Conservation (phyloP, 2,888 invertebrate genomes). For the Hemistola chrysoprasaria region DNA sequence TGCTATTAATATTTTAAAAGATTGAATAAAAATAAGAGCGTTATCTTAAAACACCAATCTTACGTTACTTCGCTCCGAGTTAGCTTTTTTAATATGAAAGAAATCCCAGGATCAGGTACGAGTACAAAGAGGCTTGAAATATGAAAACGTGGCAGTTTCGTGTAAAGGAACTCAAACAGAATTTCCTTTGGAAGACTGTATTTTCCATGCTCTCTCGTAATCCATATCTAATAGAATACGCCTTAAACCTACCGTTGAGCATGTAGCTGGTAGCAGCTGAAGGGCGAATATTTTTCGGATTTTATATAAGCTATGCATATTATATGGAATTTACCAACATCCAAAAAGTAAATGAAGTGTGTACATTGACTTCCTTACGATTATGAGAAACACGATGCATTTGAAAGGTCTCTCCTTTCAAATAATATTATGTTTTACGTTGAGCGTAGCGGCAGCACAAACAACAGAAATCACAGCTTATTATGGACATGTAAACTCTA, state of each 20-base stretch:
- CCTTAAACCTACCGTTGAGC: constrained; percentile 21
- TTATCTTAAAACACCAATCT: constrained; percentile 15
- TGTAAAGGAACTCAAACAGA: constrained; percentile 45
- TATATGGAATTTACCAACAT: too few species aligned
- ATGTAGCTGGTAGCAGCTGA: constrained; percentile 7
- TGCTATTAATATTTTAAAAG: constrained; percentile 20
- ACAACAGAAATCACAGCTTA: too few species aligned
- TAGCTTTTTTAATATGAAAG: constrained; percentile 31
- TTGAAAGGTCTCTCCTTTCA: too few species aligned
- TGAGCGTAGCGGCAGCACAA: too few species aligned
- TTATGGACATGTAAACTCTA: too few species aligned
- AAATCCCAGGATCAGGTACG: constrained; percentile 33
- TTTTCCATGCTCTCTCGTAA: constrained; percentile 50
- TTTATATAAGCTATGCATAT: not conserved
- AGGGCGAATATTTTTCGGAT: constrained; percentile 15
- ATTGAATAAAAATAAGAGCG: constrained; percentile 10
- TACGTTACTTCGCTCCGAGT: constrained; percentile 5
- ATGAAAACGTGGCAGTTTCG: constrained; percentile 37
- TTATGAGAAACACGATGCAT: too few species aligned
- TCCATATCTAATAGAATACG: constrained; percentile 39
- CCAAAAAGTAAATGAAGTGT: too few species aligned
- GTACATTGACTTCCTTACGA: too few species aligned
- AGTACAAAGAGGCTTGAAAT: constrained; percentile 31
- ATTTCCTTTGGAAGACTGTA: constrained; percentile 38
- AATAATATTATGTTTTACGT: too few species aligned